Percentiles rank a stretch among this genome's conserved stretches.
Evolutionary conservation across 2,113 vertebrate genomes (phyloP).

Genomic region (Clarias batrachus): DNA sequence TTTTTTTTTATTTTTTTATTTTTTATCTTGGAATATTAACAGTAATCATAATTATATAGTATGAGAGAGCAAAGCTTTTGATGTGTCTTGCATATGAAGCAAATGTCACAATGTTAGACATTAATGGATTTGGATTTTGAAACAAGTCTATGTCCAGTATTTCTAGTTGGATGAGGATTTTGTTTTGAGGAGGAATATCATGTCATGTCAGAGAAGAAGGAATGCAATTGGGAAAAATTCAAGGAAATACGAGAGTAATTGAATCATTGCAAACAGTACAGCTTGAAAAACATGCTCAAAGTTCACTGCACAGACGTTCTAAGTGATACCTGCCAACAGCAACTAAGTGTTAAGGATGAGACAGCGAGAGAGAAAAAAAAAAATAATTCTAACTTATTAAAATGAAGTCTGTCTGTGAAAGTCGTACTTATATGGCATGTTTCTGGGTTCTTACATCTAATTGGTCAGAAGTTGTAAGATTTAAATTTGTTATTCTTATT

Average conservation of each 20-base stretch:
- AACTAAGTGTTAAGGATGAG: constrained; percentile 16
- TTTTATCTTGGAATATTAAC: not conserved
- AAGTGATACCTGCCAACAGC: constrained; percentile 25
- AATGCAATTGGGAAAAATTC: constrained; percentile 12
- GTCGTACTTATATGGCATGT: not conserved
- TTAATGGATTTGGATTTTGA: not conserved
- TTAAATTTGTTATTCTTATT: not conserved
- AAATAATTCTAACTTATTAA: constrained; percentile 45
- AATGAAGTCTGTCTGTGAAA: constrained; percentile 6
- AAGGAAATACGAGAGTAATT: constrained; percentile 7
- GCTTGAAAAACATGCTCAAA: constrained; percentile 25
- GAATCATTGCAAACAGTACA: constrained; percentile 25
- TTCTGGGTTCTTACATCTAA: not conserved
- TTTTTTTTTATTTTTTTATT: not conserved
- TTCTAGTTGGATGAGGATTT: not conserved
- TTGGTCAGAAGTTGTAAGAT: not conserved
- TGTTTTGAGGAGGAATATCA: not conserved
- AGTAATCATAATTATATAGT: not conserved
- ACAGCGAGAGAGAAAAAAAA: constrained; percentile 28
- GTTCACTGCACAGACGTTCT: constrained; percentile 26
- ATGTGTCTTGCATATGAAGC: not conserved
- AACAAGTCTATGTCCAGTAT: no score
- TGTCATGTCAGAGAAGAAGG: constrained; percentile 20
- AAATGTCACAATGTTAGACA: not conserved
- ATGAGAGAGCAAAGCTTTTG: not conserved